phyloP scores from a whole-genome alignment of 1,140 invertebrate species.

The Venustaconcha ellipsiformis region DNA sequence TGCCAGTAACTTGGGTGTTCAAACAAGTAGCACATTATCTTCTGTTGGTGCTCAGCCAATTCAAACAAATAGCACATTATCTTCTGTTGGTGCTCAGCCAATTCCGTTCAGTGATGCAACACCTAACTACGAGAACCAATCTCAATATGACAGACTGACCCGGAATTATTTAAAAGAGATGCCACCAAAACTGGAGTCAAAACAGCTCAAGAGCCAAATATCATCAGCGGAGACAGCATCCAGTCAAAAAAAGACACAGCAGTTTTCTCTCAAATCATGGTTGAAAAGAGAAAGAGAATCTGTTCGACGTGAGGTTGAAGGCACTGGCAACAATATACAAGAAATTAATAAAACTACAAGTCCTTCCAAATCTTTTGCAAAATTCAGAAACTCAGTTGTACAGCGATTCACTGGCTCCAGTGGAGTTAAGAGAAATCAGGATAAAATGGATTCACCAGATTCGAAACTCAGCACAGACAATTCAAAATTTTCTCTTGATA shows the following conservation, averaged over 20 bases:
- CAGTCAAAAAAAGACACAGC: not conserved
- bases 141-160: conserved; percentile 19
- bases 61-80: not conserved
- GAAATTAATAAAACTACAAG: conserved; percentile 4
- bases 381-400: conserved; percentile 30
- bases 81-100: not conserved
- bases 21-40: not conserved
- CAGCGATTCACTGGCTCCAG: conserved; percentile 19
- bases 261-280: conserved; percentile 30
- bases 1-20: not conserved
- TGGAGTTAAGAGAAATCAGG: no score
- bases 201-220: no score
- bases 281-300: conserved; percentile 29
- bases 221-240: no score
- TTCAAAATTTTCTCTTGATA: no score
- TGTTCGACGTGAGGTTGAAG: conserved; percentile 21
- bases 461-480: no score
- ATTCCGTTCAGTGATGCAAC: not conserved
- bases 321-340: not conserved
- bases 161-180: no score
- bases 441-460: no score
- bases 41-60: not conserved
- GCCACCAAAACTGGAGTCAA: no score
- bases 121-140: conserved; percentile 33
- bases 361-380: conserved; percentile 24